Conservation (phyloP, 2,113 vertebrate species). For the Anseranas semipalmata region DNA sequence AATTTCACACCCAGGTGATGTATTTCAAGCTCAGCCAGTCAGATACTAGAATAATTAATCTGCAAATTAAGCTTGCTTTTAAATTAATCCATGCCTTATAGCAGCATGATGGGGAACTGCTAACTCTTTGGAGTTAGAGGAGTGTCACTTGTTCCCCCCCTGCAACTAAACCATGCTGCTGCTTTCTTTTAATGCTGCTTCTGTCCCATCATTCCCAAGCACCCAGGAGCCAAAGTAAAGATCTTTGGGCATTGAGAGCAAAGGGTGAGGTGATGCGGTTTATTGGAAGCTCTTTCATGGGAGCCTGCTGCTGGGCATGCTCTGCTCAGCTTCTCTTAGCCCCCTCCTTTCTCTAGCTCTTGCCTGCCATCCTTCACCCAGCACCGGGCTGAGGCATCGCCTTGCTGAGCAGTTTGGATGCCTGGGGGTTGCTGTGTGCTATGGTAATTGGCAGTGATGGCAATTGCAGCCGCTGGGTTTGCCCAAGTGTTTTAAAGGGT, state of each 20-base stretch:
- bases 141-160: background rate
- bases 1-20: slow-evolving; percentile 32
- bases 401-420: background rate
- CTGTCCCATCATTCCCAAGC: background rate
- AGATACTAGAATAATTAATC: slow-evolving; percentile 45
- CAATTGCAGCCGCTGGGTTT: background rate
- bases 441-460: no score
- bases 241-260: background rate
- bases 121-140: background rate
- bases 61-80: slow-evolving; percentile 42
- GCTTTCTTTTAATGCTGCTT: background rate
- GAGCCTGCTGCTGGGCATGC: background rate
- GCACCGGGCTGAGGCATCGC: no score
- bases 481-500: no score
- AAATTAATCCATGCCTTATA: background rate
- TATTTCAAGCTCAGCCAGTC: slow-evolving; percentile 17
- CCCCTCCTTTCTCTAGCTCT: background rate
- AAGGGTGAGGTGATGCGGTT: background rate
- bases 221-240: background rate
- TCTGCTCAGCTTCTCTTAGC: background rate
- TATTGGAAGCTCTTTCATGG: background rate
- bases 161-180: background rate
- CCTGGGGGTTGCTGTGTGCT: background rate
- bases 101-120: background rate
- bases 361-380: background rate